Conservation (phyloP, 2,888 invertebrate genomes). For the Dastarcus helophoroides region DNA sequence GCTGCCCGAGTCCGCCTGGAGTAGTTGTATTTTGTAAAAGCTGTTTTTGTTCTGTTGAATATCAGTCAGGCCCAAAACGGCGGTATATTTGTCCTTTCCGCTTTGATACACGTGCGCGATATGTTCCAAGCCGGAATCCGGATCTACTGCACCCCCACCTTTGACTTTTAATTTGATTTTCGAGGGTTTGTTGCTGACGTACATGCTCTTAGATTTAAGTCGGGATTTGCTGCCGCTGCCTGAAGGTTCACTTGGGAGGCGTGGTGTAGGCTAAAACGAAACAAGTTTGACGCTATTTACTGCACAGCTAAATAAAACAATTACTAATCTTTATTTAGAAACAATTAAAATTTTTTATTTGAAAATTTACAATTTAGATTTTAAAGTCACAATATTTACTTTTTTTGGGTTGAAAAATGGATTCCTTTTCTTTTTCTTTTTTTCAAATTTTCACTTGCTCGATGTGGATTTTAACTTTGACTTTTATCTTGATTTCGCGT, state of each 20-base stretch:
- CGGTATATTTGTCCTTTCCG: constrained; percentile 52
- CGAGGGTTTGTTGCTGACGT: constrained; percentile 42
- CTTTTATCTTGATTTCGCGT: no score
- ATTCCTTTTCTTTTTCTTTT: no score
- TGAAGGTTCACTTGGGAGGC: constrained; percentile 28
- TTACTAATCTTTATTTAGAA: no score
- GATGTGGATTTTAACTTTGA: no score
- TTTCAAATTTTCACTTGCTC: no score
- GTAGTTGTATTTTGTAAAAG: constrained; percentile 86
- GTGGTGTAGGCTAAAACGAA: constrained; percentile 26
- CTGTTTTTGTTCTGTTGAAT: constrained; percentile 82
- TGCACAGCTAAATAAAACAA: no score
- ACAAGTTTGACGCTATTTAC: no score
- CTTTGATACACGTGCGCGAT: constrained; percentile 65
- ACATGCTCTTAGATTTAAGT: constrained; percentile 29
- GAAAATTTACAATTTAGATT: no score
- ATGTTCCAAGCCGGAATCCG: constrained; percentile 71
- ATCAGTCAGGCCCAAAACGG: constrained; percentile 75
- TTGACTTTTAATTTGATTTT: constrained; percentile 62
- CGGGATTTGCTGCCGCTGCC: constrained; percentile 22
- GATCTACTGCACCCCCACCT: constrained; percentile 83
- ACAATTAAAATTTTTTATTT: no score
- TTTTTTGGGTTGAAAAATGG: no score
- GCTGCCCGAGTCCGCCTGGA: constrained; percentile 57
- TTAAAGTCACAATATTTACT: no score